phyloP scores from a whole-genome alignment of 2,113 vertebrate genomes.

The Gorsachius goisagi region DNA sequence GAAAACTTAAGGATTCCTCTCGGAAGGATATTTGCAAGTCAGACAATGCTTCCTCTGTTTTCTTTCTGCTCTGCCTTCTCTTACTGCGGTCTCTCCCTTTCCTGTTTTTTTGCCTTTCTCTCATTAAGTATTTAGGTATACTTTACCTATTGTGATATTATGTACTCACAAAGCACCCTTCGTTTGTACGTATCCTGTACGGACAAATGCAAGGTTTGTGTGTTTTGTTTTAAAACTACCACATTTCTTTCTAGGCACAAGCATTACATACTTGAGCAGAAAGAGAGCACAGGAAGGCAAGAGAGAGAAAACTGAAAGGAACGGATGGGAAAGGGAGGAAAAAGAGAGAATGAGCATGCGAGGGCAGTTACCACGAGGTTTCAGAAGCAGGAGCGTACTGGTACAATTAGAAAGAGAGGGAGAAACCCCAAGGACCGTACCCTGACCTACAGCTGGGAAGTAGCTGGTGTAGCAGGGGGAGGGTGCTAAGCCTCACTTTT shows the following conservation, averaged over 20 bases:
- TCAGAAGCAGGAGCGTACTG: background rate
- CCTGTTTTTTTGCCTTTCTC: background rate
- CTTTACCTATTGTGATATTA: background rate
- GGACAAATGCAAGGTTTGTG: background rate
- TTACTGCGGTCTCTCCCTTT: background rate
- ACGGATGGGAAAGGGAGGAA: background rate
- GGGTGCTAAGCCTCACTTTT: background rate
- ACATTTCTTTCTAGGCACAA: background rate
- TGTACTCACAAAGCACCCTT: background rate
- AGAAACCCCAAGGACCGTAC: background rate
- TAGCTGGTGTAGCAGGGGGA: background rate
- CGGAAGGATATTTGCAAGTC: background rate
- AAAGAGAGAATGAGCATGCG: rapidly evolving
- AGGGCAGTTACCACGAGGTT: background rate
- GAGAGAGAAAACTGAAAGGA: background rate
- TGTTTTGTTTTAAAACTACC: background rate
- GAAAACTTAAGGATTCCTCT: background rate
- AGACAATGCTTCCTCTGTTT: background rate
- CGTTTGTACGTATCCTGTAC: background rate
- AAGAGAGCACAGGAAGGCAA: background rate
- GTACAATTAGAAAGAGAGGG: background rate
- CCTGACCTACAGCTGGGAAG: background rate
- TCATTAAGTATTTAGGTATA: background rate
- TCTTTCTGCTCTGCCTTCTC: background rate
- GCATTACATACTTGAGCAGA: background rate